Evolutionary conservation across 2,888 invertebrate genomes (phyloP).

Genomic region (Hypercompe scribonia): DNA sequence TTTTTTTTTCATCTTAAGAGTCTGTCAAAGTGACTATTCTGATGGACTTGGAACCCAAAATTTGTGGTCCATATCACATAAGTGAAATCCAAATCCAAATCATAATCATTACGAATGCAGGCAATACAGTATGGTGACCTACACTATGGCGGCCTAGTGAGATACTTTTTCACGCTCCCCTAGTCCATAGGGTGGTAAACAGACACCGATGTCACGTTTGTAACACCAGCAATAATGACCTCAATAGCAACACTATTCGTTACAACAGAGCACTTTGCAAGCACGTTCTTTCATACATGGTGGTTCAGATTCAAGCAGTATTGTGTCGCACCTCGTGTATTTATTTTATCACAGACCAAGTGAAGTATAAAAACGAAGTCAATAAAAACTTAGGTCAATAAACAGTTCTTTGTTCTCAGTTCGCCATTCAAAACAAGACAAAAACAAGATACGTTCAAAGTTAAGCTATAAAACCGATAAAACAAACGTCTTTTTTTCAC

Average conservation of each 20-base stretch:
- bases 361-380: conserved; percentile 9
- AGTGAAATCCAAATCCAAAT: too few species aligned
- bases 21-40: too few species aligned
- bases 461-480: conserved; percentile 49
- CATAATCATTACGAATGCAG: too few species aligned
- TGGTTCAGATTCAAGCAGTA: not conserved
- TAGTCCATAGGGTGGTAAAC: too few species aligned
- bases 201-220: too few species aligned
- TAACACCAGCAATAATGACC: too few species aligned
- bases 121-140: too few species aligned
- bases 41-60: too few species aligned
- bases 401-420: conserved; percentile 22
- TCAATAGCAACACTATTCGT: not conserved
- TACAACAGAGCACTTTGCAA: not conserved
- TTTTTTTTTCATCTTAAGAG: too few species aligned
- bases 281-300: not conserved
- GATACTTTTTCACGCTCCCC: too few species aligned
- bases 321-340: not conserved
- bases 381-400: conserved; percentile 16
- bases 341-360: conserved; percentile 1
- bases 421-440: conserved; percentile 37
- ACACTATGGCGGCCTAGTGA: too few species aligned
- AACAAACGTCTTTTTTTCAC: conserved; percentile 29
- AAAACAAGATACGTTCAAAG: conserved; percentile 48
- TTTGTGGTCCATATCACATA: too few species aligned